Conservation (phyloP, 2,113 vertebrate species). For the Chitala chitala region DNA sequence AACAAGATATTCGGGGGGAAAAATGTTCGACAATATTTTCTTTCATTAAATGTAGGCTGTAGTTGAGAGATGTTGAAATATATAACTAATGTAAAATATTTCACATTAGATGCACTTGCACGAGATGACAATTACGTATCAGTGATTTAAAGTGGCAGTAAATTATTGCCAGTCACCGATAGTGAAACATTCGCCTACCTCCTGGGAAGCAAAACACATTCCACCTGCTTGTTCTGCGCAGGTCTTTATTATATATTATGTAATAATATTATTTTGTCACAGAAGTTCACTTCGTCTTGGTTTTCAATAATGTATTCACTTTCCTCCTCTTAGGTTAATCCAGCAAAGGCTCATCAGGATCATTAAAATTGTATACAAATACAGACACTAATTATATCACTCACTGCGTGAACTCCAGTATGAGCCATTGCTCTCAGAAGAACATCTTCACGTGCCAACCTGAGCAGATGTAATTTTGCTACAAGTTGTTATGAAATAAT, state of each 20-base stretch:
- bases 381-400: constrained; percentile 9
- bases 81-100: constrained; percentile 60
- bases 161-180: background rate
- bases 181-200: background rate
- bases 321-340: constrained; percentile 12
- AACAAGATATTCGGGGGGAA: constrained; percentile 12
- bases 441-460: background rate
- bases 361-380: constrained; percentile 3
- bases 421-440: constrained; percentile 11
- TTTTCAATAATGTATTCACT: constrained; percentile 7
- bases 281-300: constrained; percentile 2
- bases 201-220: background rate
- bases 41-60: background rate
- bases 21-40: too few relatives aligned
- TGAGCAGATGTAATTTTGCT: background rate
- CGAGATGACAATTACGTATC: constrained; percentile 67
- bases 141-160: constrained; percentile 53
- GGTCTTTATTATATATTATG: constrained; percentile 5
- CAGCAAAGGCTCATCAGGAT: constrained; percentile 16
- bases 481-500: background rate
- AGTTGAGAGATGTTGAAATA: constrained; percentile 66
- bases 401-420: background rate
- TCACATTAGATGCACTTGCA: constrained; percentile 68
- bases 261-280: constrained; percentile 8
- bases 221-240: background rate